Evolutionary conservation across 1,140 invertebrate species (phyloP), one percentile per base, ranked within the genome.

Genomic region (Spodoptera litura): DNA sequence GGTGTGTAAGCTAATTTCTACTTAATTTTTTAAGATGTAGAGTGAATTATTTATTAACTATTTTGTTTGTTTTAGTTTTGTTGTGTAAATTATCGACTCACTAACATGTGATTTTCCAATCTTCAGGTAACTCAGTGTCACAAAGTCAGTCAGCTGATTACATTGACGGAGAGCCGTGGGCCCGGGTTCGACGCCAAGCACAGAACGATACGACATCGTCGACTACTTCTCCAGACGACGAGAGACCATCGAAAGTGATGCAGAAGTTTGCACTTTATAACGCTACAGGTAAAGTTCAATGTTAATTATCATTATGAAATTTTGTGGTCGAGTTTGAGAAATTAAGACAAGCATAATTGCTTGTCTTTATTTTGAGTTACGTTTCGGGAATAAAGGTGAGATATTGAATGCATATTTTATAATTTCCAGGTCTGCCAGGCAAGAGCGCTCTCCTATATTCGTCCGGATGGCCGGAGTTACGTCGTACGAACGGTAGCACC

Each of bases 51-150:
- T 2, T 44, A 31, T 31, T 31, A 5, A 31, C 31, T 4, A 31
- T 31, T 31, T 31, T 31, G 2, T 31, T 31, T 5, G 4, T 2
- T 3, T 31, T 5, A 31, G 31, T 31, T 4, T 31, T 31, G 1
- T 2, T 31, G 3, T 31, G 31, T 31, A 3, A 3, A 4, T 31
- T 31, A 31, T 31, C 3, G 3, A 31, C 2, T 0, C 6, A 52
- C n/a, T 68, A 51, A 51, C 3, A 5, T 11, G 25, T 52, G 3
- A 51, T 27, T 52, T 10, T 31, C 8, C 9, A 6, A 5, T 56
- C 78, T 85, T 0, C 77, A 94, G 92, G 92, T 51, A 94, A 91
- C 68, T 93, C 90, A 4, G 90, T 92, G 25, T 91, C 91, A 0
- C 90, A 89, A 79, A 85, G 80, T 49, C 87, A 85, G 62, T 56